Conservation (phyloP, 1,140 invertebrate genomes). For the Anadara kagoshimensis region DNA sequence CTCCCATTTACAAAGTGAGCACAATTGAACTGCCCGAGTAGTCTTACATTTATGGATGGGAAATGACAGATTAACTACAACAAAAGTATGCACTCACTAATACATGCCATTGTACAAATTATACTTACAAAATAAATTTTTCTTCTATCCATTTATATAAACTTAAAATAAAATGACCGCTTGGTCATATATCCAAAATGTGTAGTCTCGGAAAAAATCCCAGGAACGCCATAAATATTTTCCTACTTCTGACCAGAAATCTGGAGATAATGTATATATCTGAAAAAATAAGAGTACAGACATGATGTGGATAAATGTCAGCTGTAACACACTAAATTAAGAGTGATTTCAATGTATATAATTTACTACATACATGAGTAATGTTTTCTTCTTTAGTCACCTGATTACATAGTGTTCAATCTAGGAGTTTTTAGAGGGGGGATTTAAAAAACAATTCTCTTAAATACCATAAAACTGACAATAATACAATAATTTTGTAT, state of each 20-base stretch:
- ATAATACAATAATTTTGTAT: no score
- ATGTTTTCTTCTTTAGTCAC: not conserved
- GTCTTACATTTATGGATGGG: no score
- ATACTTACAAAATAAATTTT: conserved; percentile 63
- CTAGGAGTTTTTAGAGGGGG: not conserved
- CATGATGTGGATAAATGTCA: not conserved
- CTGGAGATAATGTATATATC: conserved; percentile 54
- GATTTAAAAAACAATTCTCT: not conserved
- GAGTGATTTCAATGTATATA: not conserved
- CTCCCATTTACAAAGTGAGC: not conserved
- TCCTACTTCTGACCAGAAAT: conserved; percentile 46
- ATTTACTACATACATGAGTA: not conserved
- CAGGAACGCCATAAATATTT: conserved; percentile 44
- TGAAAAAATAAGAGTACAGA: conserved; percentile 22
- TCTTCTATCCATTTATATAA: conserved; percentile 54
- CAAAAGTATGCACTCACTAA: no score
- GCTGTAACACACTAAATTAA: not conserved
- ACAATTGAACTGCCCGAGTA: no score
- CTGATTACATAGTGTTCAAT: no score
- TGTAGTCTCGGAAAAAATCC: conserved; percentile 52
- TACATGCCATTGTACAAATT: not conserved
- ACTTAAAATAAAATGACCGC: conserved; percentile 40
- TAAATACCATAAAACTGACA: not conserved
- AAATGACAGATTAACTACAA: no score
- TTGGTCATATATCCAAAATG: conserved; percentile 55